Percentiles rank a stretch among this genome's conserved stretches.
Conservation (phyloP, 1,140 invertebrate genomes). For the Brachionus manjavacas region DNA sequence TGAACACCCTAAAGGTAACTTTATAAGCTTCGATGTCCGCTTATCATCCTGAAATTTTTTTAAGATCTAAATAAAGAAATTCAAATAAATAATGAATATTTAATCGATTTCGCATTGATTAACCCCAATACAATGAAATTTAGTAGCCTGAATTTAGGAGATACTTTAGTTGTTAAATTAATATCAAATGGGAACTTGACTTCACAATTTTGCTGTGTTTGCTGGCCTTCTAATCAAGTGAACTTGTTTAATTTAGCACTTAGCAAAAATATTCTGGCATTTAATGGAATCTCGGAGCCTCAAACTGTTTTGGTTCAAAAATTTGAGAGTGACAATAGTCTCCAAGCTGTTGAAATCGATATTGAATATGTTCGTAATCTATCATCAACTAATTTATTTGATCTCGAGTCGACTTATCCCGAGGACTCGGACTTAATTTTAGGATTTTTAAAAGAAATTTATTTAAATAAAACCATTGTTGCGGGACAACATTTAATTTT, state of each 20-base stretch:
- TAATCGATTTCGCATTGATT: constrained; percentile 15
- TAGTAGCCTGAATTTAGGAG: not conserved
- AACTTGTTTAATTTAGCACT: not conserved
- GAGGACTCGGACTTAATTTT: not conserved
- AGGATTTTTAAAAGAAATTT: constrained; percentile 14
- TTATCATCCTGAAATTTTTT: not conserved
- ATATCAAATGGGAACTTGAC: not conserved
- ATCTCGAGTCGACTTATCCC: not conserved
- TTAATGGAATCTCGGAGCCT: not conserved
- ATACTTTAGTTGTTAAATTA: not conserved
- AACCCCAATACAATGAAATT: constrained; percentile 31
- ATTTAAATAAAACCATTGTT: constrained; percentile 7
- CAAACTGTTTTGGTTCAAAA: constrained; percentile 16
- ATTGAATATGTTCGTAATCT: constrained; percentile 36
- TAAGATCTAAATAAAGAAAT: not conserved
- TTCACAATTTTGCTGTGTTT: not conserved
- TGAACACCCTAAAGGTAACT: not conserved
- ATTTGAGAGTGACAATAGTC: not conserved
- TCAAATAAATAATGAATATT: constrained; percentile 19
- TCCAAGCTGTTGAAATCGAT: not conserved
- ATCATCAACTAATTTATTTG: not conserved
- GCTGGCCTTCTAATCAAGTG: constrained; percentile 34
- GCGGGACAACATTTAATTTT: not conserved
- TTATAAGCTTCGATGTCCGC: too few relatives aligned
- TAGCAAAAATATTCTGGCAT: not conserved